Evolutionary conservation across 1,140 invertebrate species (phyloP).

Genomic region (Samia ricini): DNA sequence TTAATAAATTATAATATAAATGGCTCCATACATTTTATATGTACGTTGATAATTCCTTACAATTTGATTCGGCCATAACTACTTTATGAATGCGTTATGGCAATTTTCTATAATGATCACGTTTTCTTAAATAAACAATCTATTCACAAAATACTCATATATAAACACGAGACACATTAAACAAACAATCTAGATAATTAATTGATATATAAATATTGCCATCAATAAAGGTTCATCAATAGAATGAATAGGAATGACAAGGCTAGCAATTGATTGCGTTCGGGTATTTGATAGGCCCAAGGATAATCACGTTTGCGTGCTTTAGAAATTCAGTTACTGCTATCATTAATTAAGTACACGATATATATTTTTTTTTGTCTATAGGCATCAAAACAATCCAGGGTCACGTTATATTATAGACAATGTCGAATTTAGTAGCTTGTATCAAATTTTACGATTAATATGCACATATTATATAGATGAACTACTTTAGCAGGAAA

Average conservation of each 20-base stretch:
- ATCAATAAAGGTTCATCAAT: slow-evolving; percentile 23
- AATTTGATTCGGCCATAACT: no score
- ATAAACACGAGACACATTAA: neutral
- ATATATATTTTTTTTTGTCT: slow-evolving; percentile 21
- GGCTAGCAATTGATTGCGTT: slow-evolving; percentile 38
- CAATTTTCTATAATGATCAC: neutral
- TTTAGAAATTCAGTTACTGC: slow-evolving; percentile 33
- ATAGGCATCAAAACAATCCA: slow-evolving; percentile 21
- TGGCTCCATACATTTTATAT: no score
- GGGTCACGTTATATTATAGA: slow-evolving; percentile 18
- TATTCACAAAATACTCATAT: neutral
- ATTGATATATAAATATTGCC: slow-evolving; percentile 2
- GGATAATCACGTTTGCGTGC: slow-evolving; percentile 51
- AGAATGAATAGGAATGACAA: slow-evolving; percentile 40
- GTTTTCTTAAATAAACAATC: neutral
- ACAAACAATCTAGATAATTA: slow-evolving; percentile 5
- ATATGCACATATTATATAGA: neutral
- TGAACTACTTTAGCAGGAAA: neutral
- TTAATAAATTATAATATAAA: no score
- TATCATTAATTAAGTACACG: slow-evolving; percentile 26
- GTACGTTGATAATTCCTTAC: no score
- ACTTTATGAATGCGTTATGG: neutral
- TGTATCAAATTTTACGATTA: neutral
- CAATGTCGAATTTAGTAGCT: neutral
- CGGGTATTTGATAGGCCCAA: slow-evolving; percentile 29